Base-by-base conservation (phyloP, 1,140 invertebrate genomes). In the Argopecten irradians region DNA sequence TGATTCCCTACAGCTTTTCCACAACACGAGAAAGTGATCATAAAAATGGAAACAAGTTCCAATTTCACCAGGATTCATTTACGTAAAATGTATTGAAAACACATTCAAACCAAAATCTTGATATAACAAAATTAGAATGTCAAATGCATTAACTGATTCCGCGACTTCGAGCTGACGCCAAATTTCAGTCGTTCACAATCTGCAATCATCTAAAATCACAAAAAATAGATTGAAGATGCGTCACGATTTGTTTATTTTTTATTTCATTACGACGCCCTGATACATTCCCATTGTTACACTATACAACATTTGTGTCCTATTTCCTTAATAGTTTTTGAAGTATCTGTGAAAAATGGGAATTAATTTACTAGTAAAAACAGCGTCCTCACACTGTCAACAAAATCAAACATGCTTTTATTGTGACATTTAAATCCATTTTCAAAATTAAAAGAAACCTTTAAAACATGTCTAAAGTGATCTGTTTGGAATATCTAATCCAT, bases 21-120 rank as follows among this genome's bases (percentile, higher is more conserved):
- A 11, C n/a, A 71, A 71, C 55, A 71, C 55, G n/a, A 71, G n/a
- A 28, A 28, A 71, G n/a, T 28, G 55, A 71, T 71, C 55, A 71
- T 5, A 3, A 28, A n/a, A 71, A 71, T 28, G 7, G 8, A 28
- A 5, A 11, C 22, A n/a, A 71, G 55, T 71, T 71, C 55, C 55
- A 71, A 71, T 71, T 71, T 71, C 55, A 71, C 8, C 55, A 71
- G 16, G n/a, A 28, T 28, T 28, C 55, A 71, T n/a, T 71, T 71
- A 71, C n/a, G n/a, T 71, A 71, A 71, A n/a, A 71, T 71, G 55
- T 71, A 71, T 71, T 71, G 55, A 71, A 71, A 71, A 71, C 22
- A 71, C 55, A 71, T 71, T 71, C 55, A 71, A 5, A 71, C 28
- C 55, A 5, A 71, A 71, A 71, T 71, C 55, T 71, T 71, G 55